These are phyloP conservation scores for Scophthalmus maximus DNA, from an alignment of 2,113 vertebrate species.

Conservation along the genomic window DNA sequence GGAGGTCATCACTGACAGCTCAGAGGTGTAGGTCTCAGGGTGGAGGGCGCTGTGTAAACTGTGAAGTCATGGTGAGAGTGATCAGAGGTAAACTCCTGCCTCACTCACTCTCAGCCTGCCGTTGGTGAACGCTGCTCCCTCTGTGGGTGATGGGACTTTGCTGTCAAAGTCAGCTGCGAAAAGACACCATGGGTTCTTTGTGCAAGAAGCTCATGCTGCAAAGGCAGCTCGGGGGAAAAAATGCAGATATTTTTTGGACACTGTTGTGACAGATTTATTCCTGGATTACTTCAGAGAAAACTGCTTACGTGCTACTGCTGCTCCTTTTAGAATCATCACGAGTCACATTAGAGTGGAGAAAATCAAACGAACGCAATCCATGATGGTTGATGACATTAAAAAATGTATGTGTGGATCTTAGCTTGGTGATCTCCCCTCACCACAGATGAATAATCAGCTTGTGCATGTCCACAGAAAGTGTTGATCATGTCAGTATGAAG, in stretches of 20 bases:
- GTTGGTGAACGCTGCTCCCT: constrained; percentile 18
- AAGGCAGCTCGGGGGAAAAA: background rate
- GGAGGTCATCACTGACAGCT: constrained; percentile 43
- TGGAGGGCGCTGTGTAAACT: constrained; percentile 46
- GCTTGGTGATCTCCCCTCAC: too few relatives aligned
- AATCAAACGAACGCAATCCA: background rate
- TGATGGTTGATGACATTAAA: background rate
- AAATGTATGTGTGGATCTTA: too few relatives aligned
- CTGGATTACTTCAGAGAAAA: background rate
- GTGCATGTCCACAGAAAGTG: background rate
- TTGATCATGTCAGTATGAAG: background rate
- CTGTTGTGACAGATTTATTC: background rate
- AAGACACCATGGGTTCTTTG: constrained; percentile 65
- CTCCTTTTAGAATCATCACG: too few relatives aligned
- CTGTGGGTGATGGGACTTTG: constrained; percentile 34
- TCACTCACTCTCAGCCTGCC: constrained; percentile 26
- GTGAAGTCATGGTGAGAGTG: constrained; percentile 45
- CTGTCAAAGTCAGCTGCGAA: constrained; percentile 73
- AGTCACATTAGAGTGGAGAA: background rate
- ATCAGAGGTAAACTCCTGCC: constrained; percentile 30
- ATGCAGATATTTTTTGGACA: background rate
- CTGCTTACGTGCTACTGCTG: too few relatives aligned
- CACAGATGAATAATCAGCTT: background rate
- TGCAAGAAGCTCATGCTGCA: constrained; percentile 10
- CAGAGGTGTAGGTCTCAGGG: constrained; percentile 21